Evolutionary conservation across 1,140 invertebrate genomes (phyloP), one percentile per base, ranked within the genome.

Genomic region (Diorhabda carinulata): DNA sequence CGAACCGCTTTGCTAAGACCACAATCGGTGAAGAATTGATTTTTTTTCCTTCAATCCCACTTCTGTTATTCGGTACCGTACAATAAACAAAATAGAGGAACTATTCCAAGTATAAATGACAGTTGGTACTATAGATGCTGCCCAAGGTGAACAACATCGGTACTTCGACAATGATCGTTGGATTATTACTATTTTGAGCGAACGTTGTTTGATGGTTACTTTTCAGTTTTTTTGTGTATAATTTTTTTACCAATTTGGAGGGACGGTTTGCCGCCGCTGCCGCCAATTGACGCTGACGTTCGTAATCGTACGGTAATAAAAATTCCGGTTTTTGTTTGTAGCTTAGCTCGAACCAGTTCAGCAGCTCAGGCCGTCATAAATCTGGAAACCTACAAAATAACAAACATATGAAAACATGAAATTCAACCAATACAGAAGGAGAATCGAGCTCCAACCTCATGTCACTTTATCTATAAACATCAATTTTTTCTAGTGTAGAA

Each of bases 121-220:
- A 88, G 78, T 87, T 86, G 81, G 85, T 88, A 72, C 85, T 87
- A 81, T 88, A 89, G 71, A 86, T 87, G 80, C 85, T 88, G 72
- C 86, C 86, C 71, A 89, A 79, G 72, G 84, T 84, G 83, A 85
- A 87, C 69, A 86, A 81, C 85, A 86, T 86, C 60, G 84, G 86
- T 74, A 86, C 85, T 82, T 87, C 86, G 78, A 86, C 83, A 77
- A 73, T 56, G 10, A 76, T 43, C 3, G 70, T 71, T 52, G 61
- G 47, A 4, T 60, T 3, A 44, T 52, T 52, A 52, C 2, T 52
- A n/a, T 61, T 58, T 10, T 58, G 59, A 44, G 61, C 67, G 25
- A 25, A 47, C 78, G 85, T 76, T 10, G 64, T 70, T 3, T 68
- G 62, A 40, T 57, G 61, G 9, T 65, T 64, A 10, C 71, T 68